Evolutionary conservation across 2,888 invertebrate species (phyloP).

Genomic region (Gortyna flavago): DNA sequence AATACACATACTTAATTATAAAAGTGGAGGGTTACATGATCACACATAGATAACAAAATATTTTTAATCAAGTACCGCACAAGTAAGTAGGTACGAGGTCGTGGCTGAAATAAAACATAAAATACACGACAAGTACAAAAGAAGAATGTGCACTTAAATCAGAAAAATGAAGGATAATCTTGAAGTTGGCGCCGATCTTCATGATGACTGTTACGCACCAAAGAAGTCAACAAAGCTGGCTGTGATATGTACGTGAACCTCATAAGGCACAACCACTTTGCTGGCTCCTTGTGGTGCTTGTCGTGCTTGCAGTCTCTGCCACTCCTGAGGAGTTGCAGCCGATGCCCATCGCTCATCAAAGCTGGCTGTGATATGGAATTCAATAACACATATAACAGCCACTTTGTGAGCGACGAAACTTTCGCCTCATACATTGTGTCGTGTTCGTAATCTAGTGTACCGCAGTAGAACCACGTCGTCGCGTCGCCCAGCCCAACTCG

Average conservation of each 20-base stretch:
- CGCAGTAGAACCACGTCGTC: constrained; percentile 50
- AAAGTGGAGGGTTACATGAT: neutral
- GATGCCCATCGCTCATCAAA: constrained; percentile 95
- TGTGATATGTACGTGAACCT: constrained; percentile 96
- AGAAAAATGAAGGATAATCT: constrained; percentile 9
- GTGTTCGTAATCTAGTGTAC: neutral
- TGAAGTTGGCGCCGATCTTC: constrained; percentile 12
- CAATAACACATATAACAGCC: constrained; percentile 94
- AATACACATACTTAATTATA: constrained; percentile 9
- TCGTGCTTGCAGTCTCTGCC: constrained; percentile 5
- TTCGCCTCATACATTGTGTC: constrained; percentile 1
- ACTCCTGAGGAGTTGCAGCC: constrained; percentile 14
- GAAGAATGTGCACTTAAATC: constrained; percentile 7
- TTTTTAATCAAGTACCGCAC: neutral
- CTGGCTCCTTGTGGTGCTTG: constrained; percentile 82
- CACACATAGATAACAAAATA: neutral
- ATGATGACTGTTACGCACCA: constrained; percentile 55
- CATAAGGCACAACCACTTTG: constrained; percentile 96
- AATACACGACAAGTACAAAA: constrained; percentile 11
- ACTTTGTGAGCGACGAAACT: constrained; percentile 95
- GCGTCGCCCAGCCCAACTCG: constrained; percentile 93
- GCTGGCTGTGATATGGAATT: constrained; percentile 98
- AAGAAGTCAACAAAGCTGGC: constrained; percentile 93
- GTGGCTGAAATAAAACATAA: constrained; percentile 25
- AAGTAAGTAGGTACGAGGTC: neutral